A percentile compares a stretch with the other conserved stretches of the same genome.
Evolutionary conservation across 2,797 vertebrate genomes (phyloP).

Genomic region (Rhinichthys osculus): DNA sequence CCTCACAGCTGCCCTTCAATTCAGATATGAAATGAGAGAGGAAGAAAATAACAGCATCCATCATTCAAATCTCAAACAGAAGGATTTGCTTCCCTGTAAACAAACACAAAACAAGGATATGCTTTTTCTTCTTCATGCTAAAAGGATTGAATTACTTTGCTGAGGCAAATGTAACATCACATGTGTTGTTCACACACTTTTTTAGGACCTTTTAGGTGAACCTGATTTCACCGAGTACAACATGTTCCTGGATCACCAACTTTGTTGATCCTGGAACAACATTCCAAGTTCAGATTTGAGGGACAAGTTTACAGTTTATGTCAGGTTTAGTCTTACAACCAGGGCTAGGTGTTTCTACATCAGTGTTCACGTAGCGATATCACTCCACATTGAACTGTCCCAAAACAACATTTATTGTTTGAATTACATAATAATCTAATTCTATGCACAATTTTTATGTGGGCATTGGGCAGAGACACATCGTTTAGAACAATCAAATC

Average conservation of each 20-base stretch:
- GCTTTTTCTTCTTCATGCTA: background rate
- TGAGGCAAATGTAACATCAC: background rate
- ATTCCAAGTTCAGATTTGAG: background rate
- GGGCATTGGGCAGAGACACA: too few relatives aligned
- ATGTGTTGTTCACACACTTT: background rate
- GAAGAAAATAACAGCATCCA: conserved; percentile 62
- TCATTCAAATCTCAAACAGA: conserved; percentile 60
- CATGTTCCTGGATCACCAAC: background rate
- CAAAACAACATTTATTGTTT: background rate
- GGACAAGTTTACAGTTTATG: background rate
- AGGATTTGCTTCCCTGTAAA: conserved; percentile 5
- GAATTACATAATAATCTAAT: background rate
- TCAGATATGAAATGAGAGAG: conserved; percentile 27
- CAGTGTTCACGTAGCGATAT: background rate
- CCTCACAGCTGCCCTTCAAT: conserved; percentile 56
- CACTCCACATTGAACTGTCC: background rate
- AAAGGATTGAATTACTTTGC: background rate
- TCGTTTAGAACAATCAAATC: background rate
- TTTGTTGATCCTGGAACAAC: background rate
- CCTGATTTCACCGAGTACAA: background rate
- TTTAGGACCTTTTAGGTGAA: too few relatives aligned
- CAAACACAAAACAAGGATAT: background rate
- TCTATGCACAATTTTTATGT: background rate
- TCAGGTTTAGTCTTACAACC: background rate
- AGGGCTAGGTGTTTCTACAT: too few relatives aligned